Evolutionary conservation across 1,140 invertebrate genomes (phyloP), one percentile per base, ranked within the genome.

Genomic region (Acromyrmex heyeri): DNA sequence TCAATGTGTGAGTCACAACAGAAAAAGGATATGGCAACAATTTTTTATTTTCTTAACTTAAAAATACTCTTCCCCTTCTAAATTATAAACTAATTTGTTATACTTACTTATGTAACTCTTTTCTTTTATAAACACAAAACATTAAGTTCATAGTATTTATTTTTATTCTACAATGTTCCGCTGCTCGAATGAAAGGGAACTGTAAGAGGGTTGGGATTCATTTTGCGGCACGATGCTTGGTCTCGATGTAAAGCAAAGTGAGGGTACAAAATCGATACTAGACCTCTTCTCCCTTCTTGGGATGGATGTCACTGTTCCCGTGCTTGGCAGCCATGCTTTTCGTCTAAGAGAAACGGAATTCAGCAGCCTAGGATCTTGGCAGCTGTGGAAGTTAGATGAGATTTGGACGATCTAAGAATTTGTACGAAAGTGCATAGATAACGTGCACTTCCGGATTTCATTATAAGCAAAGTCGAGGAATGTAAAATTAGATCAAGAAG

Each of bases 211-310:
- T 59, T 55, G 64, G 83, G 53, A 86, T 83, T 55, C 50, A 81
- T 67, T 79, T 62, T 67, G 61, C 50, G 85, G 77, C 85, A 69
- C n/a, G 61, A 69, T 67, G 48, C 59, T 87, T 24, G 50, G 77
- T 50, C 73, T 57, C 48, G 69, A 57, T 64, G 78, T 78, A 82
- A 70, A 50, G 57, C 57, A 86, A 89, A 87, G 88, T 85, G 86
- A 87, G 91, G 85, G 85, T 93, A 76, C 85, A 86, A 92, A 92
- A 93, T 94, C 93, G 92, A 93, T 94, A 92, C 78, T 83, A 90
- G 90, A 85, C 82, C 78, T 86, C 77, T 77, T 57, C 86, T 81
- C 78, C 81, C 70, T 78, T 79, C 91, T 91, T 87, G 87, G 87
- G 90, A 88, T 88, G 73, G 75, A 87, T 93, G 89, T 93, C 91